Base-by-base conservation (phyloP, 2,888 invertebrate genomes). In the Crematogaster levior region DNA sequence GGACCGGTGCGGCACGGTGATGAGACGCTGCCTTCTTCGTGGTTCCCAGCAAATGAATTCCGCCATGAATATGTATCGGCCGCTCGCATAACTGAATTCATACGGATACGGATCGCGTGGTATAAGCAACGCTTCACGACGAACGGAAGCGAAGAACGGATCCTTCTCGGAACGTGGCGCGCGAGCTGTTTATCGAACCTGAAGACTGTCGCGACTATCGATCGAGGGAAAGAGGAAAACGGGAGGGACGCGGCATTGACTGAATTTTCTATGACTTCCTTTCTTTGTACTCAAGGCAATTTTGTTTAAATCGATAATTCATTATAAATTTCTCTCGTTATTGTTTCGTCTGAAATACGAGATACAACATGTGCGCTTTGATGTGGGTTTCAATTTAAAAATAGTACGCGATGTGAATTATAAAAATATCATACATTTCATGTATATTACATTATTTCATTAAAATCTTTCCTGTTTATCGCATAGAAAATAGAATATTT, bases 51-150 rank as follows among this genome's bases (percentile, higher is more conserved):
- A 88, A 92, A 91, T 91, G 91, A 89, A 92, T 92, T 92, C 92
- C 89, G 81, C 87, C 91, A 93, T 93, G 92, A 93, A 93, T 93
- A 93, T 93, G 92, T 92, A 93, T 92, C 92, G 92, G 73, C 58
- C 46, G 82, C 83, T 89, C 88, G 90, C 90, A 92, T 92, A 92
- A 91, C 91, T 87, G 90, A 91, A 91, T 92, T 90, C 92, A 91
- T 92, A 90, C 86, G 82, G 89, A 77, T 84, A 82, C 81, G 83
- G 80, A 77, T 82, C 77, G 83, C 82, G 82, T 80, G 48, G 75
- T 83, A 85, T 73, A 75, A 43, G 30, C 68, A 1, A 70, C 83
- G 84, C 85, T 81, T 85, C 84, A 82, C 83, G 86, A 86, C 82
- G 89, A 87, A 86, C 89, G 89, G 89, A 89, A 89, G 88, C 77